These are phyloP conservation scores for Hecatera dysodea DNA, from an alignment of 2,888 invertebrate species.

Conservation along the genomic window DNA sequence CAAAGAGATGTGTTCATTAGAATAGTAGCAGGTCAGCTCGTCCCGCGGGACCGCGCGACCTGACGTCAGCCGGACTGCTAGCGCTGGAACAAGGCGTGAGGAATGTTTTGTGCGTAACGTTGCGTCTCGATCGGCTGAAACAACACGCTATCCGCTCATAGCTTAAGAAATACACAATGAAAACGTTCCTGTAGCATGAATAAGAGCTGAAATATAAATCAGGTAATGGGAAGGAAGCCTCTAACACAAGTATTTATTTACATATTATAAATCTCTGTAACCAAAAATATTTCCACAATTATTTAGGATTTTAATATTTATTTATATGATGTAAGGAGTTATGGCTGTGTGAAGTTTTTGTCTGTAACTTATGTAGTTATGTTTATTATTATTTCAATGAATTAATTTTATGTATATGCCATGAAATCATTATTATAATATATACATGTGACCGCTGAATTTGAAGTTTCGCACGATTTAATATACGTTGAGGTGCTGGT, in stretches of 20 bases:
- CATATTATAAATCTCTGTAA: slow-evolving; percentile 82
- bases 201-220: slow-evolving; percentile 67
- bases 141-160: slow-evolving; percentile 63
- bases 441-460: slow-evolving; percentile 53
- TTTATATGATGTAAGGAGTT: slow-evolving; percentile 84
- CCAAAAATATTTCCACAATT: slow-evolving; percentile 86
- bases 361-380: slow-evolving; percentile 83
- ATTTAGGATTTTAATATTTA: slow-evolving; percentile 82
- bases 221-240: slow-evolving; percentile 71
- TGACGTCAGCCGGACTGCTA: slow-evolving; percentile 13
- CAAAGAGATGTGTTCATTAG: slow-evolving; percentile 76
- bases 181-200: slow-evolving; percentile 76
- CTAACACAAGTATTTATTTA: slow-evolving; percentile 80
- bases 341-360: slow-evolving; percentile 89
- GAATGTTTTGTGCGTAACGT: slow-evolving; percentile 45
- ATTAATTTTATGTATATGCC: slow-evolving; percentile 61
- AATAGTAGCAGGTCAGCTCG: slow-evolving; percentile 55
- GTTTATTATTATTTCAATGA: slow-evolving; percentile 75
- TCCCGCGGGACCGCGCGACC: neutral
- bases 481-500: slow-evolving; percentile 85
- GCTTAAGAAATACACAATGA: slow-evolving; percentile 66
- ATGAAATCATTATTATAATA: slow-evolving; percentile 51
- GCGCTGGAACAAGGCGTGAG: slow-evolving; percentile 31
- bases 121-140: slow-evolving; percentile 34
- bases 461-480: slow-evolving; percentile 54